Evolutionary conservation across 2,888 invertebrate genomes (phyloP).

Genomic region (Yponomeuta cagnagella): DNA sequence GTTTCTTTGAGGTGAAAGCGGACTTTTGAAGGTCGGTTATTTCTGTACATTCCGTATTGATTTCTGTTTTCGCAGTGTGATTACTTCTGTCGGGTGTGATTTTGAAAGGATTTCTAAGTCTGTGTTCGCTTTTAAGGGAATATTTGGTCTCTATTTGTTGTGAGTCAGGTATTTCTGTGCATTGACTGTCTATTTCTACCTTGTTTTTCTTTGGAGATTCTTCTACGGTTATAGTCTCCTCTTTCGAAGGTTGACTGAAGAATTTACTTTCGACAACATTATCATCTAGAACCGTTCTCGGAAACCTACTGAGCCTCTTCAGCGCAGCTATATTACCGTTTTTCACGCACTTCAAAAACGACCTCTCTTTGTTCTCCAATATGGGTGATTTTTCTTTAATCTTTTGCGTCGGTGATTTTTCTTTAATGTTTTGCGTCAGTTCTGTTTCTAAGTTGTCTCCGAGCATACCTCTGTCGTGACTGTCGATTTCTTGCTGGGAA

Average conservation of each 20-base stretch:
- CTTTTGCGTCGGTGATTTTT: constrained; percentile 25
- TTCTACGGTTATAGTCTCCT: constrained; percentile 23
- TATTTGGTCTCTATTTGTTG: constrained; percentile 19
- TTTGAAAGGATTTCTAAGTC: background rate
- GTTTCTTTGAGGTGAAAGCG: background rate
- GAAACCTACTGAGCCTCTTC: constrained; percentile 70
- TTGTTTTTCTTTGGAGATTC: constrained; percentile 25
- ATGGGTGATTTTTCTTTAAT: constrained; percentile 56
- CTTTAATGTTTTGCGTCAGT: constrained; percentile 21
- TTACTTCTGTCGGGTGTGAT: background rate
- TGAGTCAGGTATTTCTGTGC: constrained; percentile 29
- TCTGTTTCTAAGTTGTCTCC: constrained; percentile 31
- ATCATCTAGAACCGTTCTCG: constrained; percentile 56
- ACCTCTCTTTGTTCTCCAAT: constrained; percentile 57
- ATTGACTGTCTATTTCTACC: constrained; percentile 30
- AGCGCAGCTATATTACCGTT: constrained; percentile 47
- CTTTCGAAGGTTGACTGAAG: constrained; percentile 47
- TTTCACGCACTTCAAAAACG: constrained; percentile 47
- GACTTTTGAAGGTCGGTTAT: background rate
- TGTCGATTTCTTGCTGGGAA: constrained; percentile 28
- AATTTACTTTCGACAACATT: constrained; percentile 77
- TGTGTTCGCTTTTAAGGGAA: background rate
- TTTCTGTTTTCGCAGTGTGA: background rate
- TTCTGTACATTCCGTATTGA: background rate
- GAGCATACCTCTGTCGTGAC: constrained; percentile 31